phyloP scores from a whole-genome alignment of 2,113 vertebrate genomes.

The Nothoprocta pentlandii region DNA sequence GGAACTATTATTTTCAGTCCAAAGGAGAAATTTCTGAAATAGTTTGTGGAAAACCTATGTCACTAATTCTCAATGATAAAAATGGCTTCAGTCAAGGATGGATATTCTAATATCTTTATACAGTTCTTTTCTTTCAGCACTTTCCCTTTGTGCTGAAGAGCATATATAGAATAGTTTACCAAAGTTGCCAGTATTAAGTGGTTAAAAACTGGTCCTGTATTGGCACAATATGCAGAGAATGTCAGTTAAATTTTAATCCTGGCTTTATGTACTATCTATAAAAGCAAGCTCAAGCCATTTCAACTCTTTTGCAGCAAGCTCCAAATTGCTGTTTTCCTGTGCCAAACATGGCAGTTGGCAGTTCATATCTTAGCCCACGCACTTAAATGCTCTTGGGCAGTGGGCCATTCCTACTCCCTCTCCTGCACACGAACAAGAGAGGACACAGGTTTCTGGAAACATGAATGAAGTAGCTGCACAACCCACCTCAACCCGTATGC shows the following conservation, averaged over 20 bases:
- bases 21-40: neutral
- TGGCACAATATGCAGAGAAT: slow-evolving; percentile 9
- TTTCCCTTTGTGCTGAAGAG: neutral
- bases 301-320: neutral
- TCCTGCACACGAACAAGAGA: neutral
- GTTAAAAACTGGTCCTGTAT: neutral
- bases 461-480: neutral
- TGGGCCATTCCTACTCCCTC: neutral
- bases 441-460: neutral
- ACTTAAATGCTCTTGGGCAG: slow-evolving; percentile 28
- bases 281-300: neutral
- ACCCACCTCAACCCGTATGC: neutral
- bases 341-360: slow-evolving; percentile 11
- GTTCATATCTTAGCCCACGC: neutral
- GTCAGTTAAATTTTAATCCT: neutral
- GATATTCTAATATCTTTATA: neutral
- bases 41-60: neutral
- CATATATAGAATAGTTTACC: accelerated
- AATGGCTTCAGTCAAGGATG: neutral
- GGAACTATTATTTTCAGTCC: neutral
- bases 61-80: neutral
- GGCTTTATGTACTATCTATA: neutral
- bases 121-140: neutral
- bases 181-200: neutral
- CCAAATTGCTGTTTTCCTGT: neutral